phyloP scores from a whole-genome alignment of 2,888 invertebrate species.

The Patella ulyssiponensis region DNA sequence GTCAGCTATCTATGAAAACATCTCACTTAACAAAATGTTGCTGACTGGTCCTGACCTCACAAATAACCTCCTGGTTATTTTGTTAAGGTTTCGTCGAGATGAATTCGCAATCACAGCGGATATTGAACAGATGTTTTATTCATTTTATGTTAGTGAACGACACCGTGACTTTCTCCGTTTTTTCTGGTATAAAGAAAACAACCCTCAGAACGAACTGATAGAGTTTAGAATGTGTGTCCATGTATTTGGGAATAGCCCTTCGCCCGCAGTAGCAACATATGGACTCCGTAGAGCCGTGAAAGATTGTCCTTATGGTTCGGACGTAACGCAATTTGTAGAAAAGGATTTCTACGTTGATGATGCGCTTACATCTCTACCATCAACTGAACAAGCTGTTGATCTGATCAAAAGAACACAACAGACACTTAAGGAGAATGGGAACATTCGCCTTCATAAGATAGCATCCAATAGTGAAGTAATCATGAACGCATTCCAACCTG shows the following conservation, averaged over 20 bases:
- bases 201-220: constrained; percentile 31
- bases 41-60: constrained; percentile 36
- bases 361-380: constrained; percentile 31
- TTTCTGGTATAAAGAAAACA: constrained; percentile 41
- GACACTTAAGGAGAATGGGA: constrained; percentile 27
- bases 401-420: constrained; percentile 38
- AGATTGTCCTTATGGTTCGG: constrained; percentile 16
- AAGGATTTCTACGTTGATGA: constrained; percentile 46
- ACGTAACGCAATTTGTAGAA: constrained; percentile 35
- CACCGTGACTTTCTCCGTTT: constrained; percentile 40
- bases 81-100: constrained; percentile 37
- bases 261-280: constrained; percentile 41
- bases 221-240: constrained; percentile 44
- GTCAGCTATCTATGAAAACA: constrained; percentile 31
- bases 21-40: constrained; percentile 31
- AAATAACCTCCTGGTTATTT: constrained; percentile 38
- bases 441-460: constrained; percentile 42
- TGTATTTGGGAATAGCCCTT: constrained; percentile 45
- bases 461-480: constrained; percentile 36
- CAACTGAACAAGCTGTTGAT: constrained; percentile 28
- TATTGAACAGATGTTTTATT: constrained; percentile 43
- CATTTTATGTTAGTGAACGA: constrained; percentile 34
- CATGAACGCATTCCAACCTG: constrained; percentile 24
- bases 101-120: constrained; percentile 33
- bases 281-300: constrained; percentile 31